Evolutionary conservation across 2,113 vertebrate species (phyloP).

Genomic region (Marmota flaviventris): DNA sequence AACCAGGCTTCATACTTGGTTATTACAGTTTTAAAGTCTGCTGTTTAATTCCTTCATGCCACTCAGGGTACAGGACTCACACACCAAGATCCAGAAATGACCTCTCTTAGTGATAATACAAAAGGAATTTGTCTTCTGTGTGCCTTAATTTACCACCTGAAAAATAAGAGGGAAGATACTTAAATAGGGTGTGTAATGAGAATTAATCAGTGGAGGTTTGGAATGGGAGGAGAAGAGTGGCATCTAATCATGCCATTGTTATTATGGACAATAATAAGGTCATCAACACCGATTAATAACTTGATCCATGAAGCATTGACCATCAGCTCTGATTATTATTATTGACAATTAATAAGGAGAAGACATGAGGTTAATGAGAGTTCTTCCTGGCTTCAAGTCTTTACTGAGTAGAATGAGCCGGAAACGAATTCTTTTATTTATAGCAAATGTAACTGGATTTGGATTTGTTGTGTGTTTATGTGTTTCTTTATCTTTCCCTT

Average conservation of each 20-base stretch:
- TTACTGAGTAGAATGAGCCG: not conserved
- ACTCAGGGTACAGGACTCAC: not conserved
- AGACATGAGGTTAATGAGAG: conserved; percentile 61
- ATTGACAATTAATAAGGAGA: conserved; percentile 72
- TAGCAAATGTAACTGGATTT: conserved; percentile 53
- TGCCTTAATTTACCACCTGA: conserved; percentile 64
- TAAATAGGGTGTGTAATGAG: conserved; percentile 24
- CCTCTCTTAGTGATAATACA: not conserved
- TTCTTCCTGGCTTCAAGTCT: conserved; percentile 48
- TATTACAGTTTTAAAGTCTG: not conserved
- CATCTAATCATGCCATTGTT: conserved; percentile 45
- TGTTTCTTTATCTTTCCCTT: conserved; percentile 62
- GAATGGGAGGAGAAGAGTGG: conserved; percentile 32
- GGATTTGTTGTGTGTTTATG: conserved; percentile 60
- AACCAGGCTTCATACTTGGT: not conserved
- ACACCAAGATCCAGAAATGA: not conserved
- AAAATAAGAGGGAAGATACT: conserved; percentile 58
- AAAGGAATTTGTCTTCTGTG: conserved; percentile 15
- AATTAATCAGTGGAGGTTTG: conserved; percentile 59
- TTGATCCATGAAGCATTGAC: conserved; percentile 63
- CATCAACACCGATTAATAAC: conserved; percentile 52
- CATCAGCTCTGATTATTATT: conserved; percentile 63
- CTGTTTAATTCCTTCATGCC: not conserved
- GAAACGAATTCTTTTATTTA: conserved; percentile 56
- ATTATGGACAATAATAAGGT: conserved; percentile 68